These are phyloP conservation scores for Chiroxiphia lanceolata DNA, from an alignment of 2,797 vertebrate species.

Conservation along the genomic window DNA sequence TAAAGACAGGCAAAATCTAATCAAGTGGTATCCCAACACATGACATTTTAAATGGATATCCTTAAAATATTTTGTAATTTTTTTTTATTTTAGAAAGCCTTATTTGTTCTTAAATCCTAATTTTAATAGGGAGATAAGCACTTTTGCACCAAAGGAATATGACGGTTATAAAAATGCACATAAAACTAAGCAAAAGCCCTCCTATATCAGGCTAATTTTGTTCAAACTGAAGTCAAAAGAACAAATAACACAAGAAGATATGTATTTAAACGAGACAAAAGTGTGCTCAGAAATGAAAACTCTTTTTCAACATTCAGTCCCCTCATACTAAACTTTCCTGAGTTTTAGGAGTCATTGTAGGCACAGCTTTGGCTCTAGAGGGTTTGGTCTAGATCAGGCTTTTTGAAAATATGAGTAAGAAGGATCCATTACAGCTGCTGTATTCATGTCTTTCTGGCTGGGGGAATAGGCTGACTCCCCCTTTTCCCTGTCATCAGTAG, in stretches of 20 bases:
- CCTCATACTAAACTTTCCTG: neutral
- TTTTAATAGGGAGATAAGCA: neutral
- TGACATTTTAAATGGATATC: neutral
- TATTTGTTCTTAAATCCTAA: neutral
- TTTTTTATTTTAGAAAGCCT: neutral
- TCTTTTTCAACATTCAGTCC: neutral
- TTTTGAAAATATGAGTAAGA: neutral
- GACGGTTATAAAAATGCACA: neutral
- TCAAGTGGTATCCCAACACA: neutral
- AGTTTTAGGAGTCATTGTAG: neutral
- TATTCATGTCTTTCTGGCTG: neutral
- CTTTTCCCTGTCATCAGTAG: neutral
- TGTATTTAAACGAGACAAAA: neutral
- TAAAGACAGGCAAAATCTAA: constrained; percentile 9
- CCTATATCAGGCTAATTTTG: neutral
- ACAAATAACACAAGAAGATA: neutral
- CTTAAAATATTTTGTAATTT: neutral
- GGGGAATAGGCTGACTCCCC: neutral
- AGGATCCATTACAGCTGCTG: neutral
- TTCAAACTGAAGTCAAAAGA: neutral
- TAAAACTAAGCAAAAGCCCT: neutral
- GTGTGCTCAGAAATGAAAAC: neutral
- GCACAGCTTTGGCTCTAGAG: neutral
- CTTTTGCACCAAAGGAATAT: neutral
- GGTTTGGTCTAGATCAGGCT: neutral